Percentiles rank a stretch among this genome's conserved stretches.
These are phyloP conservation scores for Odontothrips loti DNA, from an alignment of 2,888 invertebrate genomes.

Conservation along the genomic window DNA sequence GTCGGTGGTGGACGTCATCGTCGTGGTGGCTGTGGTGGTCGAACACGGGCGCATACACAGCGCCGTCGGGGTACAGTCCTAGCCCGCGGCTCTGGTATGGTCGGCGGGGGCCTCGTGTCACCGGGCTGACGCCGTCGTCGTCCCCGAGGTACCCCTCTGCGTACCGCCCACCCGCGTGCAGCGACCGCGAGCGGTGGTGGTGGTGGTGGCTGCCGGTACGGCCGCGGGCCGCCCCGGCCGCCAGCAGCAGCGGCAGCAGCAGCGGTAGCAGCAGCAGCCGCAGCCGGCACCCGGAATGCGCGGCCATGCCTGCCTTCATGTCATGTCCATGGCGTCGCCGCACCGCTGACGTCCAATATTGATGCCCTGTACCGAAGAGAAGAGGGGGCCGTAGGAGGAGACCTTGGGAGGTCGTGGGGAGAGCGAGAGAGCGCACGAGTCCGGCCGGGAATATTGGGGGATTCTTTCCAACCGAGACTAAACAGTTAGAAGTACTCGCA, in stretches of 20 bases:
- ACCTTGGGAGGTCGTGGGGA: too few relatives aligned
- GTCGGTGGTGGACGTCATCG: neutral
- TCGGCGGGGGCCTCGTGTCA: too few relatives aligned
- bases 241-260: neutral
- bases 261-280: neutral
- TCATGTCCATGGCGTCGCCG: too few relatives aligned
- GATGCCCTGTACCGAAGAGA: too few relatives aligned
- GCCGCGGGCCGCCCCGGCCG: neutral
- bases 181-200: neutral
- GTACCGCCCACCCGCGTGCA: neutral
- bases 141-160: neutral
- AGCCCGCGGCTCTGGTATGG: neutral
- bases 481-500: too few relatives aligned
- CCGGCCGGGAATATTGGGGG: too few relatives aligned
- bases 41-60: neutral
- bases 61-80: neutral
- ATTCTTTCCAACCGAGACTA: too few relatives aligned
- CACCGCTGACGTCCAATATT: too few relatives aligned
- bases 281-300: neutral
- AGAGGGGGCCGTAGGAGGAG: too few relatives aligned
- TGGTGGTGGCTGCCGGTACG: neutral
- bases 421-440: too few relatives aligned
- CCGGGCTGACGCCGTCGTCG: neutral
- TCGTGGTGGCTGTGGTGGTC: constrained; percentile 32
- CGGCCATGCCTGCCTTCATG: too few relatives aligned